Evolutionary conservation across 2,888 invertebrate genomes (phyloP).

Genomic region (Hirtodrosophila confusa): DNA sequence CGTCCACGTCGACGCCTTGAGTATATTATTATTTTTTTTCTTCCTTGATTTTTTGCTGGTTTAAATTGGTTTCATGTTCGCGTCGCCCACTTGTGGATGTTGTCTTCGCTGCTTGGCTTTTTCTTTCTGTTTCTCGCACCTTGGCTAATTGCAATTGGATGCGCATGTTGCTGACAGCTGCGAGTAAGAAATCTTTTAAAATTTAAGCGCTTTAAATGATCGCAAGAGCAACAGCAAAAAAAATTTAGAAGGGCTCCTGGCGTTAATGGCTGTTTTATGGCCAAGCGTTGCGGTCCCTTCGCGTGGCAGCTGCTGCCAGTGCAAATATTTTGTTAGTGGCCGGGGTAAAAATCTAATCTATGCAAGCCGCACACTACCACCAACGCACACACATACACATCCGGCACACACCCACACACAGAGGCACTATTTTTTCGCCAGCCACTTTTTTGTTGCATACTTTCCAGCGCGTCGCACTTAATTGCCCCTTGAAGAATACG

Average conservation of each 20-base stretch:
- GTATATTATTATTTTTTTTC: slow-evolving; percentile 41
- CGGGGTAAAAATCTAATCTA: slow-evolving; percentile 70
- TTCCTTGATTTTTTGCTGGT: slow-evolving; percentile 25
- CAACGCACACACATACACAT: slow-evolving; percentile 26
- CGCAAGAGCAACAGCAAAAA: slow-evolving; percentile 13
- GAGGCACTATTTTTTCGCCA: slow-evolving; percentile 52
- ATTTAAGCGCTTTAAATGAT: slow-evolving; percentile 66
- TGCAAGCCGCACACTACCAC: slow-evolving; percentile 50
- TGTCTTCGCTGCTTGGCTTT: slow-evolving; percentile 18
- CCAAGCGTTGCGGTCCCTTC: slow-evolving; percentile 66
- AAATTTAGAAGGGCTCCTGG: slow-evolving; percentile 56
- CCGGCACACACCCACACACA: slow-evolving; percentile 7
- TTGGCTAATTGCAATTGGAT: slow-evolving; percentile 83
- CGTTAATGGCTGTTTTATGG: slow-evolving; percentile 82
- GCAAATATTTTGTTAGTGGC: slow-evolving; percentile 60
- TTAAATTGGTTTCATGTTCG: slow-evolving; percentile 72
- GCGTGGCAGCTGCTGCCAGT: slow-evolving; percentile 60
- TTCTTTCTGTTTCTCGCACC: slow-evolving; percentile 74
- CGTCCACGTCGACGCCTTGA: slow-evolving; percentile 40
- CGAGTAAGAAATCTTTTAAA: slow-evolving; percentile 43
- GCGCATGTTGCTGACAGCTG: slow-evolving; percentile 82
- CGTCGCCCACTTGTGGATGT: slow-evolving; percentile 42
- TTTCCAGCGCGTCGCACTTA: slow-evolving; percentile 71
- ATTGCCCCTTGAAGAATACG: slow-evolving; percentile 83
- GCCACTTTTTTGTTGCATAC: slow-evolving; percentile 61